These are phyloP conservation scores for Pseudomyrmex dendroicus DNA, from an alignment of 1,140 invertebrate genomes.

Conservation along the genomic window DNA sequence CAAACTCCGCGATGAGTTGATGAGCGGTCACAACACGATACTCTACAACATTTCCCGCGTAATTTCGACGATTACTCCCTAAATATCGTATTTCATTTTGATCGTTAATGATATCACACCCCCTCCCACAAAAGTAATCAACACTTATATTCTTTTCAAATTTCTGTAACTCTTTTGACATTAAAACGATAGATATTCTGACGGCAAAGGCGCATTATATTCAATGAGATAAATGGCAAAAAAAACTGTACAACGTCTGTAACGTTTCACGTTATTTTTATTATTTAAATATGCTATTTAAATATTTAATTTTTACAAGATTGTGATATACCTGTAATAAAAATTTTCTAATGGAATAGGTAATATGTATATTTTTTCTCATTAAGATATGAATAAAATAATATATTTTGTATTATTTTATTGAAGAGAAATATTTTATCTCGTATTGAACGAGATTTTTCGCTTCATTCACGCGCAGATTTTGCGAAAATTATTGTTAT, in stretches of 20 bases:
- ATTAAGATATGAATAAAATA: constrained; percentile 9
- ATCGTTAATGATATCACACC: not conserved
- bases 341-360: too few relatives aligned
- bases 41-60: constrained; percentile 7
- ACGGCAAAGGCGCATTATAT: not conserved
- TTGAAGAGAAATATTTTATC: constrained; percentile 8
- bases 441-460: constrained; percentile 3
- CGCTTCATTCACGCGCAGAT: not conserved
- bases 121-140: not conserved
- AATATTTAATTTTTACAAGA: too few relatives aligned
- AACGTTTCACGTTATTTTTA: not conserved
- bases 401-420: not conserved
- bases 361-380: too few relatives aligned
- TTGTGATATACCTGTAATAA: too few relatives aligned
- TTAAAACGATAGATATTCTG: too few relatives aligned
- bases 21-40: constrained; percentile 5
- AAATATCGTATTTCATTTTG: constrained; percentile 15
- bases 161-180: not conserved
- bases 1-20: constrained; percentile 28
- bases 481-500: constrained; percentile 34
- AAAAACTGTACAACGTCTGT: not conserved
- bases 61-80: constrained; percentile 9
- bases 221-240: not conserved
- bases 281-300: too few relatives aligned
- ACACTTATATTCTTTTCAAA: not conserved